Conservation (phyloP, 2,113 vertebrate genomes). For the Narcine bancroftii region DNA sequence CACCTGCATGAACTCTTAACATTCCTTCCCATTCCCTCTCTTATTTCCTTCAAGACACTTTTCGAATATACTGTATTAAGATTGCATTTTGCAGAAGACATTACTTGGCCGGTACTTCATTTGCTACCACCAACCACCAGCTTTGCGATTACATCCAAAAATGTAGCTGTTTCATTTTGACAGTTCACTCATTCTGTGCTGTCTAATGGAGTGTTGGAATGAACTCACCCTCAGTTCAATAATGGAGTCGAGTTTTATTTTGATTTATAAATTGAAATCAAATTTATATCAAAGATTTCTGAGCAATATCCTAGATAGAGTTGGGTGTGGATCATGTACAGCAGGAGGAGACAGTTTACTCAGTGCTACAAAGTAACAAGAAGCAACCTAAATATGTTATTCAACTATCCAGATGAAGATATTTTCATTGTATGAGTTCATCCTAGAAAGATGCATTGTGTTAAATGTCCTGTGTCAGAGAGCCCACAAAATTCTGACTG, state of each 20-base stretch:
- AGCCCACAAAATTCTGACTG: not conserved
- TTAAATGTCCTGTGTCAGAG: not conserved
- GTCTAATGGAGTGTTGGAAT: not conserved
- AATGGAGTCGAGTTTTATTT: too few species aligned
- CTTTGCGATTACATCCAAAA: not conserved
- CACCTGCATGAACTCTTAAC: too few species aligned
- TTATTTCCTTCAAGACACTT: too few species aligned
- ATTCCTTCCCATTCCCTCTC: too few species aligned
- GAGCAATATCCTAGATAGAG: not conserved
- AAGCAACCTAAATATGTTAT: not conserved
- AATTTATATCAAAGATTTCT: not conserved
- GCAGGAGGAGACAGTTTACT: not conserved
- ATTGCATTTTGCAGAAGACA: not conserved
- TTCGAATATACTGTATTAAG: not conserved
- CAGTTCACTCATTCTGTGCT: not conserved
- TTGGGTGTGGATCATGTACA: not conserved
- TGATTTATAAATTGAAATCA: too few species aligned
- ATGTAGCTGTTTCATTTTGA: not conserved
- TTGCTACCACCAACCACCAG: not conserved
- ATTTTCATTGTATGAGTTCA: not conserved
- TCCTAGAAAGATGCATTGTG: not conserved
- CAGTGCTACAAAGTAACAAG: not conserved
- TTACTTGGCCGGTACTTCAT: not conserved
- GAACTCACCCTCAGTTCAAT: too few species aligned
- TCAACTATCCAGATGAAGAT: not conserved